These are phyloP conservation scores for Bombyx mandarina DNA, from an alignment of 1,140 invertebrate species.

Conservation along the genomic window DNA sequence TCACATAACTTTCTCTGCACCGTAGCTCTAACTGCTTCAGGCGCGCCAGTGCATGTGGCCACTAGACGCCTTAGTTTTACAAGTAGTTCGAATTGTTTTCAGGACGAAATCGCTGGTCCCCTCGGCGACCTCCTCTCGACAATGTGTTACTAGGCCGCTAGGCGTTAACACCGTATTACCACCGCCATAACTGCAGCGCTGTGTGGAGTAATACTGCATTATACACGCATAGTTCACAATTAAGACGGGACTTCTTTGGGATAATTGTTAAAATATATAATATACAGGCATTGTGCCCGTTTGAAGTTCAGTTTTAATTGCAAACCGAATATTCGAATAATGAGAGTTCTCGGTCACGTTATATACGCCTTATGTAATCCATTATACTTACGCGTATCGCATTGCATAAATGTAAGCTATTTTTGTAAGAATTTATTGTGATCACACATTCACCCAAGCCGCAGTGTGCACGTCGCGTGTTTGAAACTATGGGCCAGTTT, in stretches of 20 bases:
- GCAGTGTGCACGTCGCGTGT: not conserved
- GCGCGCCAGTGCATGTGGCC: conserved; percentile 31
- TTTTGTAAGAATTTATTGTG: conserved; percentile 11
- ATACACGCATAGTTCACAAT: no score
- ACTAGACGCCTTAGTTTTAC: conserved; percentile 25
- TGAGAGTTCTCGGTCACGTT: no score
- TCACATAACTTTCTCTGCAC: conserved; percentile 53
- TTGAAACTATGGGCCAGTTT: conserved; percentile 65
- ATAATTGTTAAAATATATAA: no score
- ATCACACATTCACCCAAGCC: not conserved
- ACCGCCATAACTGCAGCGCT: conserved; percentile 17
- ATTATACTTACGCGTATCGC: conserved; percentile 49
- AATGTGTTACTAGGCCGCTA: conserved; percentile 68
- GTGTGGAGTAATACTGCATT: no score
- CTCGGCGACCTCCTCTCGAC: conserved; percentile 72
- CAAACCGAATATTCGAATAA: no score
- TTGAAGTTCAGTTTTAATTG: no score
- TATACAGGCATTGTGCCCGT: no score
- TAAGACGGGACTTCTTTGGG: no score
- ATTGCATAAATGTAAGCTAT: conserved; percentile 32
- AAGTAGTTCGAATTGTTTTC: conserved; percentile 58
- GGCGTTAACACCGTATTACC: conserved; percentile 36
- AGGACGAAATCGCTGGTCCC: conserved; percentile 69
- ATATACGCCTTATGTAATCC: conserved; percentile 11
- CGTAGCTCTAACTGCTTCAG: conserved; percentile 51